These are phyloP conservation scores for Paralvinella palmiformis DNA, from an alignment of 1,140 invertebrate species.

Conservation along the genomic window DNA sequence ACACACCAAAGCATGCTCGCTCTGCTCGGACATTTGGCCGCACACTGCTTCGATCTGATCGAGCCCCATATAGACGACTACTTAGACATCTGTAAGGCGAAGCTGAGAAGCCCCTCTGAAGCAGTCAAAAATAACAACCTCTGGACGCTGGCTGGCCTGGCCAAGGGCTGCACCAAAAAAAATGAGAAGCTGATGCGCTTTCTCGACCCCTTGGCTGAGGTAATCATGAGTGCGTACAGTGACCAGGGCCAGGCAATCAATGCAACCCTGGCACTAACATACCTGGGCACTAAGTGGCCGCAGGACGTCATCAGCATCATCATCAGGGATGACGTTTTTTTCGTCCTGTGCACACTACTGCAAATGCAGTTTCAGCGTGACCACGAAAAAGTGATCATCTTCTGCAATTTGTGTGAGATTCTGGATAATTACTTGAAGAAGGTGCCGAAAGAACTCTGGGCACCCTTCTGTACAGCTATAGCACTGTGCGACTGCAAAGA, in stretches of 20 bases:
- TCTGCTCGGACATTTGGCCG: constrained; percentile 11
- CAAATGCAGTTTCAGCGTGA: constrained; percentile 8
- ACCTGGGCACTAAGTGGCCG: not conserved
- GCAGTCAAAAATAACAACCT: constrained; percentile 10
- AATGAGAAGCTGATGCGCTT: constrained; percentile 3
- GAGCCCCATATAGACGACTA: constrained; percentile 1
- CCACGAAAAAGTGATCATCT: constrained; percentile 6
- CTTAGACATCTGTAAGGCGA: not conserved
- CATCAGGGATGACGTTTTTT: constrained; percentile 11
- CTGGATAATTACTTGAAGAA: not conserved
- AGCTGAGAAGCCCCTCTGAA: not conserved
- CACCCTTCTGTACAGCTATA: constrained; percentile 1
- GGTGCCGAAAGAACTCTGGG: constrained; percentile 7
- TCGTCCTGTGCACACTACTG: constrained; percentile 10
- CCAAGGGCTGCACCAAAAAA: not conserved
- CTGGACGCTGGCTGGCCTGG: constrained; percentile 11
- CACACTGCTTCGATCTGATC: not conserved
- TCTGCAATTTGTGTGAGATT: constrained; percentile 9
- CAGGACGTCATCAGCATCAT: not conserved
- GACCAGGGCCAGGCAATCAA: constrained; percentile 9
- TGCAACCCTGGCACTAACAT: constrained; percentile 10
- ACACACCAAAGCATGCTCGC: constrained; percentile 8
- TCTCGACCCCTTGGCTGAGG: not conserved
- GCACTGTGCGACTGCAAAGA: not conserved
- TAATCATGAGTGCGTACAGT: constrained; percentile 1